Base-by-base conservation (phyloP, 2,113 vertebrate genomes). In the Penelope pileata region DNA sequence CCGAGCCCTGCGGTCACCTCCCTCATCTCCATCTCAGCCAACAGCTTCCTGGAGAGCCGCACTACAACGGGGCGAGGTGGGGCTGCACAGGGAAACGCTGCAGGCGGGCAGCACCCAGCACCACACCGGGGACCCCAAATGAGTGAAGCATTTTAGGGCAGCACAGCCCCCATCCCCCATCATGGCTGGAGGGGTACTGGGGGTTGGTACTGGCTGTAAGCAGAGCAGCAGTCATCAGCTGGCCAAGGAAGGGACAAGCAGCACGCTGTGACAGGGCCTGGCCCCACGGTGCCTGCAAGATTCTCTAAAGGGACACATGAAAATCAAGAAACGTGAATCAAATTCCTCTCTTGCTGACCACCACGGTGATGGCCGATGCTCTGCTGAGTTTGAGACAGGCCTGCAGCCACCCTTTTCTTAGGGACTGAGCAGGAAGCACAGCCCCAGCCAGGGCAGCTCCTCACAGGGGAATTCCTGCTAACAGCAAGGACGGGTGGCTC, bases 51-150 rank as follows among this genome's bases (percentile, higher is more conserved):
- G 45, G 59, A 81, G 70, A 1, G 1, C 45, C 45, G 17, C 16
- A 47, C 7, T 9, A 18, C 45, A 47, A 18, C 19, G 16, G 26
- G 13, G 45, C 16, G 50, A 51, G 83, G 62, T 5, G 1, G 30
- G 9, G 1, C 42, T 7, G 1, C 7, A 0, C 17, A 26, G 7
- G 54, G 42, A 21, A 42, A 10, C 47, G 21, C 0, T 21, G 42
- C 21, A 42, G 58, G 56, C 10, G 10, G 4, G 45, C 47, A 69
- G n/a, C 19, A 32, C 30, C 15, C 7, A 2, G 43, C 63, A 73
- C 11, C 24, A 4, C 48, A n/a, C 24, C 1, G 26, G n/a, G 34
- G 54, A 89, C 18, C 5, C 15, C 45, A 80, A 29, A 29, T 1
- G 14, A 48, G 14, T 1, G 3, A 86, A 30, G 23, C 0, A 2